A percentile compares a stretch with the other conserved stretches of the same genome.
phyloP scores from a whole-genome alignment of 2,113 vertebrate genomes.

The Orthochromis indermauri region DNA sequence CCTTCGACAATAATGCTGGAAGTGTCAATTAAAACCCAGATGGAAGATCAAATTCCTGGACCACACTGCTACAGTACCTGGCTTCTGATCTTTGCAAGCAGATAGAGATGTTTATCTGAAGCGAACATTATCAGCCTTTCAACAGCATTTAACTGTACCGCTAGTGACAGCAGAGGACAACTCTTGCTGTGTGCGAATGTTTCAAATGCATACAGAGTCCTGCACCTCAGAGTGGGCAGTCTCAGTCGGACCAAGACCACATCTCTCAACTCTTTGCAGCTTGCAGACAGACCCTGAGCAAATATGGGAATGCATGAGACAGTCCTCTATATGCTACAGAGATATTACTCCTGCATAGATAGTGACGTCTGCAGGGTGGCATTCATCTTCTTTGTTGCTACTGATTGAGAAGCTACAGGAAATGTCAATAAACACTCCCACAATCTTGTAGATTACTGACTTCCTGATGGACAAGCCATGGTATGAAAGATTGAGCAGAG shows the following conservation, averaged over 20 bases:
- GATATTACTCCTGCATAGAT: background rate
- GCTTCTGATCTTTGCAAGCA: background rate
- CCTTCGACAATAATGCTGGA: background rate
- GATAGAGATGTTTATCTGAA: background rate
- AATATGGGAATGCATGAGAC: background rate
- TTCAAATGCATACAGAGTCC: background rate
- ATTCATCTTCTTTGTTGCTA: background rate
- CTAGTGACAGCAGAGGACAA: background rate
- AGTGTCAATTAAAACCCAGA: background rate
- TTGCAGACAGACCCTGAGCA: background rate
- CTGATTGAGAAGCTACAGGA: background rate
- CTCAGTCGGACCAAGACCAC: rapidly evolving
- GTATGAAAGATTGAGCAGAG: background rate
- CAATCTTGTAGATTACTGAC: background rate
- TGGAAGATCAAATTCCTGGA: background rate
- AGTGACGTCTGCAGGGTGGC: background rate
- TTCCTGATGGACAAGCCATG: background rate
- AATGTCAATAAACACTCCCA: background rate
- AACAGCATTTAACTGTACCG: background rate
- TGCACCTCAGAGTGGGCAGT: background rate
- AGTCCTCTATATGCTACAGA: background rate
- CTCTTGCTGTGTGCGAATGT: background rate
- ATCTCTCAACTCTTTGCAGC: background rate
- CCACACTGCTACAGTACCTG: background rate
- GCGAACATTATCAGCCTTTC: background rate